Evolutionary conservation across 2,888 invertebrate species (phyloP).

Genomic region (Aspidapion aeneum): DNA sequence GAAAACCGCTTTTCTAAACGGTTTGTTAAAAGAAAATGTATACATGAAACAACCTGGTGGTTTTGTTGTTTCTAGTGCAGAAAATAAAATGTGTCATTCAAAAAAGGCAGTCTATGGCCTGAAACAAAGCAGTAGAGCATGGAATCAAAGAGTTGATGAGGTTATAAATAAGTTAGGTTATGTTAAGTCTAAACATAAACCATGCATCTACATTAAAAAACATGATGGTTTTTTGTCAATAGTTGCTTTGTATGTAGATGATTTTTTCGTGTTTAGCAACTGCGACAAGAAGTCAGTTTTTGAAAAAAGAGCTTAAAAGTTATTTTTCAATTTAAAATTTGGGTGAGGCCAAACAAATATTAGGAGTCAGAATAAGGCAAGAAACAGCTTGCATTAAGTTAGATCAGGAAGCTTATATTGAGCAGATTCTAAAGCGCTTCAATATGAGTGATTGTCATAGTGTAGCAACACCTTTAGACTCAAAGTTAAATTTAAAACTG

Average conservation of each 20-base stretch:
- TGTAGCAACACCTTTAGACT: conserved; percentile 9
- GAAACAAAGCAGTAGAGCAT: conserved; percentile 25
- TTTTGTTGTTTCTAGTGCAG: neutral
- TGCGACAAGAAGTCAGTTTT: conserved; percentile 9
- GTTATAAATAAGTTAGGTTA: conserved; percentile 18
- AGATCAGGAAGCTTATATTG: conserved; percentile 7
- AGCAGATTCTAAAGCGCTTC: conserved; percentile 5
- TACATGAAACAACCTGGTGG: conserved; percentile 19
- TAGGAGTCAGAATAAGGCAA: conserved; percentile 20
- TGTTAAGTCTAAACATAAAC: conserved; percentile 24
- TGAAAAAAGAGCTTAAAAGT: conserved; percentile 15
- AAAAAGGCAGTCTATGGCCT: conserved; percentile 28
- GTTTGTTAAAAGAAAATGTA: conserved; percentile 26
- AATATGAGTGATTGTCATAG: conserved; percentile 5
- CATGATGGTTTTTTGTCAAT: neutral
- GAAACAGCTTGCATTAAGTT: neutral
- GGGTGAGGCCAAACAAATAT: conserved; percentile 20
- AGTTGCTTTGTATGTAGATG: conserved; percentile 23
- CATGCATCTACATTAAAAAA: conserved; percentile 24
- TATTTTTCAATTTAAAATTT: conserved; percentile 22
- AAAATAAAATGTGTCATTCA: conserved; percentile 19
- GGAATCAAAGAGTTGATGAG: conserved; percentile 23
- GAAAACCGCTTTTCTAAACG: conserved; percentile 33
- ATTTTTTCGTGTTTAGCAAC: conserved; percentile 24
- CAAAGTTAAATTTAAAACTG: conserved; percentile 1